A percentile compares a stretch with the other conserved stretches of the same genome.
These are phyloP conservation scores for Pollenia angustigena DNA, from an alignment of 2,888 invertebrate species.

Conservation along the genomic window DNA sequence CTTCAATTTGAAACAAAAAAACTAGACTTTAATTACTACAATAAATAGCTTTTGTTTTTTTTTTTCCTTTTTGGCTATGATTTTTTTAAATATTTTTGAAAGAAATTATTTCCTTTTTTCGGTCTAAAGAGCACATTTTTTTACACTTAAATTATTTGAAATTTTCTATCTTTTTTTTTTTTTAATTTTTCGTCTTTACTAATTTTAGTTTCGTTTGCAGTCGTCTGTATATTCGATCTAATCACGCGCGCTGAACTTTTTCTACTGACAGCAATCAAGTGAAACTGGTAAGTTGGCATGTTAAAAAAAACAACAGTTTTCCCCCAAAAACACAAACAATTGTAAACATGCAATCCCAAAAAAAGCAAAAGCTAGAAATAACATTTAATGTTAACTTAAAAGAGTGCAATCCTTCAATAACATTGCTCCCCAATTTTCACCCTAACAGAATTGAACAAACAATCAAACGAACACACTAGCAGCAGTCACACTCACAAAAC, in stretches of 20 bases:
- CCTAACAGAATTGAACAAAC: too few relatives aligned
- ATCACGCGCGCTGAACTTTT: constrained; percentile 74
- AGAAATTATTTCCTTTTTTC: background rate
- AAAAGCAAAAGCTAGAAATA: background rate
- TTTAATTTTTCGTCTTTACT: background rate
- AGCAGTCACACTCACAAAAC: background rate
- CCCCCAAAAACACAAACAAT: constrained; percentile 45
- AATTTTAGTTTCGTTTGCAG: background rate
- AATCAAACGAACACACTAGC: too few relatives aligned
- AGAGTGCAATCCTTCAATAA: constrained; percentile 48
- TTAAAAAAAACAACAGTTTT: constrained; percentile 43
- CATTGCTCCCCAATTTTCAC: background rate
- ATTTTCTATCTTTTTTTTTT: constrained; percentile 4
- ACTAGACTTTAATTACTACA: background rate
- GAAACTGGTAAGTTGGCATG: constrained; percentile 43
- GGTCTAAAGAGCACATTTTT: background rate
- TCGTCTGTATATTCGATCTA: constrained; percentile 53
- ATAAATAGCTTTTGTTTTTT: background rate
- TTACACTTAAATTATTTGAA: background rate
- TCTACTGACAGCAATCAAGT: constrained; percentile 69
- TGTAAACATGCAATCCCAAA: background rate
- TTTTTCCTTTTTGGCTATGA: too few relatives aligned
- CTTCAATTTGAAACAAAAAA: background rate
- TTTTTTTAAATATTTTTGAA: background rate
- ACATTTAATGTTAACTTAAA: constrained; percentile 52